phyloP scores from a whole-genome alignment of 2,113 vertebrate species.

The Nipponia nippon region DNA sequence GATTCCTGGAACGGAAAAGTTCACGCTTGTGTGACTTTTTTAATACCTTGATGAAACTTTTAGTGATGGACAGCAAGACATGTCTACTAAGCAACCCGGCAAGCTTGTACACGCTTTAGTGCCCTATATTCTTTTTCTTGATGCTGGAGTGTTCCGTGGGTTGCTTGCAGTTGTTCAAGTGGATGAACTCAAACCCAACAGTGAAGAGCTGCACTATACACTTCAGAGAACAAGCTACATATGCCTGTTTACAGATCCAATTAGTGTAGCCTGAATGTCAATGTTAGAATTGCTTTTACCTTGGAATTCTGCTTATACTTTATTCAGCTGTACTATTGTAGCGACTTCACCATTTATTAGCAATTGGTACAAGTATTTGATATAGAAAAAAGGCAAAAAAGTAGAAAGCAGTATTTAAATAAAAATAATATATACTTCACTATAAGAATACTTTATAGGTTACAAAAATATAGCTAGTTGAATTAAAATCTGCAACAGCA shows the following conservation, averaged over 20 bases:
- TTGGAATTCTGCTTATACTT: not conserved
- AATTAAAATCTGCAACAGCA: not conserved
- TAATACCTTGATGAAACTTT: not conserved
- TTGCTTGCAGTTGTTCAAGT: not conserved
- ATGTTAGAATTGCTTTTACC: not conserved
- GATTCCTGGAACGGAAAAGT: not conserved
- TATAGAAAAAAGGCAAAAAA: not conserved
- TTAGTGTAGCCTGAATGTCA: not conserved
- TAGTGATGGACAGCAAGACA: not conserved
- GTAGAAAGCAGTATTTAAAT: not conserved
- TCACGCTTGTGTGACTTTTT: not conserved
- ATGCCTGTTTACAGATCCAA: not conserved
- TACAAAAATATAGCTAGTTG: not conserved
- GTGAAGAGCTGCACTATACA: not conserved
- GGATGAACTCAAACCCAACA: not conserved
- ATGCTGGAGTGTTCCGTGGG: not conserved
- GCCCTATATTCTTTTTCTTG: not conserved
- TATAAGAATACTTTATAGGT: not conserved
- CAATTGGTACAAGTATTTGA: not conserved
- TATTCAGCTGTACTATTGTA: not conserved
- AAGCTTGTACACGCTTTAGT: not conserved
- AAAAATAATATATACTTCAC: not conserved
- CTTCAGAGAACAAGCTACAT: not conserved
- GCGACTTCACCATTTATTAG: not conserved
- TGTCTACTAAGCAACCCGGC: not conserved